A percentile compares a stretch with the other conserved stretches of the same genome.
Conservation (phyloP, 2,113 vertebrate genomes). For the Odobenus rosmarus region DNA sequence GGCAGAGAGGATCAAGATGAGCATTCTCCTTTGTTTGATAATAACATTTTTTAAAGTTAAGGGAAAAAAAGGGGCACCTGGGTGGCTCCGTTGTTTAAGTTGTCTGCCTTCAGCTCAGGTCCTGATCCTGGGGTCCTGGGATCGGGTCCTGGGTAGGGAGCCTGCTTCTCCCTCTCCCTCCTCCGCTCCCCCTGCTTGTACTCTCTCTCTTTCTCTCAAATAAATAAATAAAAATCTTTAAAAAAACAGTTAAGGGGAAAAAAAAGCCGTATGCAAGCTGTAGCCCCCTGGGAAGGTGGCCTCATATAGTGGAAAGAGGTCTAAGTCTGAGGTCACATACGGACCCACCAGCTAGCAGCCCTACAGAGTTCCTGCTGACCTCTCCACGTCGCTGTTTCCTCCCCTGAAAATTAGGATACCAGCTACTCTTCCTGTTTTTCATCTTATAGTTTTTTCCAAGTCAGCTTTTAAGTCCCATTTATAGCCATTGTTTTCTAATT, state of each 20-base stretch:
- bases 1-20: background rate
- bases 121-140: background rate
- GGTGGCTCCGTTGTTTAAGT: background rate
- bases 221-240: background rate
- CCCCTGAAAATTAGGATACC: background rate
- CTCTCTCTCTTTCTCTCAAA: background rate
- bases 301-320: no score
- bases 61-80: background rate
- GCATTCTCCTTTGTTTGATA: background rate
- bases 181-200: background rate
- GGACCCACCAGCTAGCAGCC: no score
- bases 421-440: background rate
- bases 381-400: background rate
- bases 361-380: background rate
- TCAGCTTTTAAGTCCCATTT: background rate
- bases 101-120: background rate
- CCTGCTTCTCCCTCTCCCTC: background rate
- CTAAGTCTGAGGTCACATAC: background rate
- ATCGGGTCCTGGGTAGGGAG: background rate
- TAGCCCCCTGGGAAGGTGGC: fast-evolving
- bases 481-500: background rate
- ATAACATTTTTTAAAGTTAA: background rate
- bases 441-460: background rate
- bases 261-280: background rate
- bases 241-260: background rate